A percentile compares a stretch with the other conserved stretches of the same genome.
Conservation (phyloP, 2,113 vertebrate species). For the Phodopus roborovskii region DNA sequence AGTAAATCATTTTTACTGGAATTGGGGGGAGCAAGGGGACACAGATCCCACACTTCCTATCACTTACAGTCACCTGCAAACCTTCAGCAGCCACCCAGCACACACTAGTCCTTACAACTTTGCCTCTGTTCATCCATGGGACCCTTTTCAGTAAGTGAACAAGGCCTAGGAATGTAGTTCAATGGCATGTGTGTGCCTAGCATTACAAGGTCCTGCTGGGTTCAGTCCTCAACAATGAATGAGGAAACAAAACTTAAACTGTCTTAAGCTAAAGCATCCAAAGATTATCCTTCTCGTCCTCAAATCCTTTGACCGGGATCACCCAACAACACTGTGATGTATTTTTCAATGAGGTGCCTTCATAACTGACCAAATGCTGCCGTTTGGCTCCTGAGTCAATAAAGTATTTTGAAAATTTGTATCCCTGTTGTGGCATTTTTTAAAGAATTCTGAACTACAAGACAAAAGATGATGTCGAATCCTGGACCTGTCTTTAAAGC, state of each 20-base stretch:
- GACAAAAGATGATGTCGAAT: constrained; percentile 43
- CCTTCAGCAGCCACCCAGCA: not conserved
- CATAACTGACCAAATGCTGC: constrained; percentile 87
- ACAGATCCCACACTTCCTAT: not conserved
- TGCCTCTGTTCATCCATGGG: constrained; percentile 42
- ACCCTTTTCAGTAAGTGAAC: constrained; percentile 42
- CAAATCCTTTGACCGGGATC: constrained; percentile 64
- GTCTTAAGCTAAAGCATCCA: constrained; percentile 66
- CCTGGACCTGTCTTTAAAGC: constrained; percentile 49
- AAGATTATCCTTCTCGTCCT: constrained; percentile 67
- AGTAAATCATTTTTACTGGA: constrained; percentile 35
- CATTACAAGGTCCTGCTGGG: not conserved
- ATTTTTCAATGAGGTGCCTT: constrained; percentile 83
- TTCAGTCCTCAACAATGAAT: not conserved
- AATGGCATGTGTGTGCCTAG: not conserved
- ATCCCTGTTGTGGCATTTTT: constrained; percentile 78
- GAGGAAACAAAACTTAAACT: constrained; percentile 4
- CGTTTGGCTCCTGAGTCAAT: constrained; percentile 85
- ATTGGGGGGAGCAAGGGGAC: not conserved
- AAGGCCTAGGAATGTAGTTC: not conserved
- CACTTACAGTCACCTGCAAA: not conserved
- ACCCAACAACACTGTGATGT: constrained; percentile 71
- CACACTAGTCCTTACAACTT: not conserved
- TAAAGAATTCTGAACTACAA: constrained; percentile 37
- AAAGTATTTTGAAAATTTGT: constrained; percentile 85